A percentile compares a stretch with the other conserved stretches of the same genome.
Evolutionary conservation across 2,797 vertebrate genomes (phyloP).

Genomic region (Helicolenus hilgendorfi): DNA sequence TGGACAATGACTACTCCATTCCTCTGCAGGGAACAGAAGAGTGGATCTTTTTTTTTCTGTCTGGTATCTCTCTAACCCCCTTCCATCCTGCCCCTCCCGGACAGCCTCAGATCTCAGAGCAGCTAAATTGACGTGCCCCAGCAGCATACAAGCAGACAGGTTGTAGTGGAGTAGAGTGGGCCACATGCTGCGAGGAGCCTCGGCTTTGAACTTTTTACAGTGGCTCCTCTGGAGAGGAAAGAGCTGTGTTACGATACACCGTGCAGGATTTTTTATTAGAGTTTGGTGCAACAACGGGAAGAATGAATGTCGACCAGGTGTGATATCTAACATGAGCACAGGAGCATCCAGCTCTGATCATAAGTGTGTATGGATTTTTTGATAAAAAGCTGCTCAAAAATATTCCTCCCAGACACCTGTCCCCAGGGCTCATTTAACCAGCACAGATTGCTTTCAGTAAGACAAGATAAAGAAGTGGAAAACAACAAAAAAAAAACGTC

Average conservation of each 20-base stretch:
- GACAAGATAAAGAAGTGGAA: constrained; percentile 50
- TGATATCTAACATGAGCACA: constrained; percentile 5
- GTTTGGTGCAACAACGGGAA: constrained; percentile 33
- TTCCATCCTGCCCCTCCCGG: background rate
- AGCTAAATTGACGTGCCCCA: constrained; percentile 39
- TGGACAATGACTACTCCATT: constrained; percentile 72
- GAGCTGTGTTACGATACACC: background rate
- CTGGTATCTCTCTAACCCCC: background rate
- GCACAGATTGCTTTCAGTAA: constrained; percentile 58
- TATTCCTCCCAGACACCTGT: constrained; percentile 5
- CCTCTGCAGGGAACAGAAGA: constrained; percentile 11
- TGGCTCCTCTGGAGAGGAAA: constrained; percentile 54
- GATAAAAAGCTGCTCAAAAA: background rate
- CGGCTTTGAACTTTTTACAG: constrained; percentile 75
- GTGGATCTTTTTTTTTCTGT: background rate
- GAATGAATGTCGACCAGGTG: background rate
- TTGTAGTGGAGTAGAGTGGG: constrained; percentile 36
- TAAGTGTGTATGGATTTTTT: background rate
- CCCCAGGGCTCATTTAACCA: constrained; percentile 44
- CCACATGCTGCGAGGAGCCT: constrained; percentile 66
- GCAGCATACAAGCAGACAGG: constrained; percentile 53
- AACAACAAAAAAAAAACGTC: constrained; percentile 35
- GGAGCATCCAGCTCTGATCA: constrained; percentile 6
- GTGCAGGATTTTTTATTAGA: constrained; percentile 29
- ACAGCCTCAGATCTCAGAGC: constrained; percentile 62